Evolutionary conservation across 1,140 invertebrate genomes (phyloP).

Genomic region (Chymomyza costata): DNA sequence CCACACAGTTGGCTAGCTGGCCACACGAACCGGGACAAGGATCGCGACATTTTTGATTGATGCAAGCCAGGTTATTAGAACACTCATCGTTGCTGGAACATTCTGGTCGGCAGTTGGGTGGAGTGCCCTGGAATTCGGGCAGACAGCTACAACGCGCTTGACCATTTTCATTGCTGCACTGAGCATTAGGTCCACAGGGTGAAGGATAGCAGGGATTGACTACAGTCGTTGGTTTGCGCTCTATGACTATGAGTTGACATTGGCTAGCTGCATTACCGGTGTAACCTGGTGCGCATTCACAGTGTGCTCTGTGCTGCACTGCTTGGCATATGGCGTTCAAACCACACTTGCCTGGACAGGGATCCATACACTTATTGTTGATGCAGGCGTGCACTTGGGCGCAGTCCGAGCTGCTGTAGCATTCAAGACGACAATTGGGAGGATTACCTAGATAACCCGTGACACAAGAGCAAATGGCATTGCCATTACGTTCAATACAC

Average conservation of each 20-base stretch:
- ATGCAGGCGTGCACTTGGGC: conserved; percentile 82
- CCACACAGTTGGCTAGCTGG: conserved; percentile 82
- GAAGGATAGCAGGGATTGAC: conserved; percentile 82
- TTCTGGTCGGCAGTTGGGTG: conserved; percentile 82
- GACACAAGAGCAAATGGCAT: conserved; percentile 86
- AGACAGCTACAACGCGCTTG: conserved; percentile 80
- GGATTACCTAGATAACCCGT: conserved; percentile 83
- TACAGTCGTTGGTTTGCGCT: conserved; percentile 15
- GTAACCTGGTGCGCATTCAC: conserved; percentile 82
- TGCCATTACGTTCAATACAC: conserved; percentile 82
- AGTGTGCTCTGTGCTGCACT: conserved; percentile 83
- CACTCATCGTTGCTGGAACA: conserved; percentile 82
- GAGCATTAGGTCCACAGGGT: conserved; percentile 85
- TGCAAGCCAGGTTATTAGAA: conserved; percentile 79
- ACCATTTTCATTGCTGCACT: conserved; percentile 80
- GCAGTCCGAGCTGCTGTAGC: conserved; percentile 86
- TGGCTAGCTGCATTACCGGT: conserved; percentile 86
- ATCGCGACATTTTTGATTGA: conserved; percentile 81
- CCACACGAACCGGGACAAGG: conserved; percentile 88
- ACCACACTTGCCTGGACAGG: conserved; percentile 87
- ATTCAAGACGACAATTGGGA: conserved; percentile 85
- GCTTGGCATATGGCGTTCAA: conserved; percentile 84
- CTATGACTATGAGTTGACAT: conserved; percentile 82
- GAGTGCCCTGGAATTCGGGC: conserved; percentile 79
- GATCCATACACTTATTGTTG: conserved; percentile 86